phyloP scores from a whole-genome alignment of 2,888 invertebrate genomes.

The Scaeva pyrastri region DNA sequence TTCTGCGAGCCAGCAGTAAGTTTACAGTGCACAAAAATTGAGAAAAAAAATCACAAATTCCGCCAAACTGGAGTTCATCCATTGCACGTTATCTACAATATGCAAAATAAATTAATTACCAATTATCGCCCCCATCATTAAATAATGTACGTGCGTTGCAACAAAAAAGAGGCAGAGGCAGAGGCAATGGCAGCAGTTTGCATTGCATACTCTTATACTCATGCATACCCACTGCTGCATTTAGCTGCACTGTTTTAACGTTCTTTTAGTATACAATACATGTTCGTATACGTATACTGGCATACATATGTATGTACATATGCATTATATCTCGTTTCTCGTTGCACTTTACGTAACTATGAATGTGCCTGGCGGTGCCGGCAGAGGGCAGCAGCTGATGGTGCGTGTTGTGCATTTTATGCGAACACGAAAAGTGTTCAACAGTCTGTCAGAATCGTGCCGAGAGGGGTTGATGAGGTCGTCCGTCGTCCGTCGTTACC shows the following conservation, averaged over 20 bases:
- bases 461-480: slow-evolving; percentile 73
- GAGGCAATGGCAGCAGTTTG: not conserved
- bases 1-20: slow-evolving; percentile 27
- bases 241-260: slow-evolving; percentile 48
- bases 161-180: slow-evolving; percentile 52
- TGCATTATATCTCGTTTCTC: slow-evolving; percentile 21
- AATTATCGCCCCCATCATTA: slow-evolving; percentile 80
- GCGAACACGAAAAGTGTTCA: slow-evolving; percentile 76
- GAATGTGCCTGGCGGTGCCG: slow-evolving; percentile 60
- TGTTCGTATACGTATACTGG: not conserved
- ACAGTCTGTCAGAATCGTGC: slow-evolving; percentile 75
- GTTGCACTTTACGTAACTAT: slow-evolving; percentile 57
- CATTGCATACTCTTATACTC: too few species aligned
- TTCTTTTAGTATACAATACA: too few species aligned
- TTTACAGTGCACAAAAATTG: slow-evolving; percentile 22
- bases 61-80: slow-evolving; percentile 74
- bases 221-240: slow-evolving; percentile 51
- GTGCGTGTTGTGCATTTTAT: slow-evolving; percentile 76
- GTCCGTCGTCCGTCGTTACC: slow-evolving; percentile 9
- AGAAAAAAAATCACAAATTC: slow-evolving; percentile 38
- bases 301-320: not conserved
- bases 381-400: slow-evolving; percentile 70
- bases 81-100: slow-evolving; percentile 78
- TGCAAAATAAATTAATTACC: slow-evolving; percentile 84
- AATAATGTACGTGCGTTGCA: slow-evolving; percentile 76